Evolutionary conservation across 2,888 invertebrate genomes (phyloP).

Genomic region (Acheta domesticus): DNA sequence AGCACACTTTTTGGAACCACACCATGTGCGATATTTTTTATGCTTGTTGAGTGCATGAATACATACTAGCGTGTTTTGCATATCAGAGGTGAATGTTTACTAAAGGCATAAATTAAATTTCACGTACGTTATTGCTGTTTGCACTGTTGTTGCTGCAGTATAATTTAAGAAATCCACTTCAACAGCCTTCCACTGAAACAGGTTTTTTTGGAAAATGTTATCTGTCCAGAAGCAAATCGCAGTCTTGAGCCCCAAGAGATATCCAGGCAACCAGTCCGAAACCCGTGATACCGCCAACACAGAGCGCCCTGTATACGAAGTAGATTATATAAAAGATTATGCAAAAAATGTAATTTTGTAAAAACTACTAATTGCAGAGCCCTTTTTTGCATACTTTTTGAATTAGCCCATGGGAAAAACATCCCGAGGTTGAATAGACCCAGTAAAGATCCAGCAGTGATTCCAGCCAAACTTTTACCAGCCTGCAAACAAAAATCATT

Average conservation of each 20-base stretch:
- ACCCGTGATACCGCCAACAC: conserved; percentile 59
- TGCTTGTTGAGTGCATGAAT: too few species aligned
- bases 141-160: too few species aligned
- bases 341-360: background rate
- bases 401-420: conserved; percentile 66
- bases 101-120: too few species aligned
- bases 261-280: conserved; percentile 64
- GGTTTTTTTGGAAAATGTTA: conserved; percentile 59
- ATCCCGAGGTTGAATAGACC: conserved; percentile 70
- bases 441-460: conserved; percentile 67
- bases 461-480: conserved; percentile 65
- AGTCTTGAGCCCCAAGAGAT: conserved; percentile 65
- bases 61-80: too few species aligned
- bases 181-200: conserved; percentile 59
- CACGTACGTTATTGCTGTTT: too few species aligned
- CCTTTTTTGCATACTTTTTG: conserved; percentile 56
- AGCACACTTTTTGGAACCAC: too few species aligned
- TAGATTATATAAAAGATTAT: background rate
- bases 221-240: conserved; percentile 61
- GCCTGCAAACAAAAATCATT: conserved; percentile 51
- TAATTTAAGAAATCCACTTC: conserved; percentile 18
- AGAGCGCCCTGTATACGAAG: conserved; percentile 58
- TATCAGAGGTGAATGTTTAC: too few species aligned
- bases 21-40: too few species aligned
- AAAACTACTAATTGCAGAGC: background rate